Conservation (phyloP, 2,797 vertebrate genomes). For the Malacoctenus gilli region DNA sequence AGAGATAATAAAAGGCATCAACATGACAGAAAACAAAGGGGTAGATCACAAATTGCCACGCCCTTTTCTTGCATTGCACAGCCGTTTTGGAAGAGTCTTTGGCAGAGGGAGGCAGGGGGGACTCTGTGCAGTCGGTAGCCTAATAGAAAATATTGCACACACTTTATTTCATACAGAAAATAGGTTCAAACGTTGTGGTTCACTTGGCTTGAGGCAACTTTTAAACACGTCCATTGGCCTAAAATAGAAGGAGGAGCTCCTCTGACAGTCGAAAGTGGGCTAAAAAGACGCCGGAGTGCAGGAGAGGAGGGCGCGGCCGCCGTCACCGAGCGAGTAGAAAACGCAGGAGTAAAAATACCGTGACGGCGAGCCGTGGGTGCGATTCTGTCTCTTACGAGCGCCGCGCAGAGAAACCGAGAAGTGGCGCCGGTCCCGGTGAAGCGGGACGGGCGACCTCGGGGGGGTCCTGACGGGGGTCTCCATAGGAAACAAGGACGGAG, state of each 20-base stretch:
- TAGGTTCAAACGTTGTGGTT: slow-evolving; percentile 73
- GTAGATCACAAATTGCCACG: slow-evolving; percentile 72
- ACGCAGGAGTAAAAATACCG: slow-evolving; percentile 52
- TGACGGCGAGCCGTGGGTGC: not conserved
- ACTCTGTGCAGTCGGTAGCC: slow-evolving; percentile 73
- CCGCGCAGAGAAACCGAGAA: too few relatives aligned
- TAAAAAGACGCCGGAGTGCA: slow-evolving; percentile 63
- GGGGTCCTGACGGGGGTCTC: slow-evolving; percentile 4
- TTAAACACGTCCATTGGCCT: slow-evolving; percentile 55
- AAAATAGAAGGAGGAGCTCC: slow-evolving; percentile 65
- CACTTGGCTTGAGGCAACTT: slow-evolving; percentile 51
- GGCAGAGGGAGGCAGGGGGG: slow-evolving; percentile 74
- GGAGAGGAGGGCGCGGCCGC: slow-evolving; percentile 43
- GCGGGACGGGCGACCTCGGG: too few relatives aligned
- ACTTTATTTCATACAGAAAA: slow-evolving; percentile 81
- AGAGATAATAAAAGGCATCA: slow-evolving; percentile 55
- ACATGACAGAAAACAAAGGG: slow-evolving; percentile 45
- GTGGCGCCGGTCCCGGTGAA: too few relatives aligned
- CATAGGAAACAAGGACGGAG: not conserved
- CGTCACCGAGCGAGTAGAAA: slow-evolving; percentile 64
- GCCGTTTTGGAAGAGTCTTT: slow-evolving; percentile 76
- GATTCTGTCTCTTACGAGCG: too few relatives aligned
- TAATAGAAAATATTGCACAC: slow-evolving; percentile 89
- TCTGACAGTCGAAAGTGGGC: too few relatives aligned
- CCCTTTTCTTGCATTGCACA: slow-evolving; percentile 76